Base-by-base conservation (phyloP, 1,140 invertebrate species). In the Caerostris darwini region DNA sequence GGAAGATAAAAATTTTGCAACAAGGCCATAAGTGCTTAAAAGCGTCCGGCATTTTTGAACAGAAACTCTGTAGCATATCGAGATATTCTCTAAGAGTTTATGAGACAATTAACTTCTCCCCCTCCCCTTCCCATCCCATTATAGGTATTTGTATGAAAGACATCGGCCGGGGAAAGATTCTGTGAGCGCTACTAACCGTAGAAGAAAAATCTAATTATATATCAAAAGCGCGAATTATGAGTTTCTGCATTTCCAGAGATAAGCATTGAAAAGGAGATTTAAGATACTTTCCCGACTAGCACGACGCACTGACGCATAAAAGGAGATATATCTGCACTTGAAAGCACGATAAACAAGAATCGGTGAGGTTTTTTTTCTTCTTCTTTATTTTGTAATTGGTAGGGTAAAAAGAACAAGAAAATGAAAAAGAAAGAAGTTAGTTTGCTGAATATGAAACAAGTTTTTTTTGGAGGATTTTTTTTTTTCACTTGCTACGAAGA, bases 181-280 rank as follows among this genome's bases (percentile, higher is more conserved):
- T 14, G 14, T 10, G 12, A 64, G 61, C 4, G 5, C 17, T 17
- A 14, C 12, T 14, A 53, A 1, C 71, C 34, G 10, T 77, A 53
- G 71, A 77, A 77, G 71, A 77, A 77, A 34, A 77, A 77, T 53
- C 71, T 77, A 77, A 77, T 77, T 77, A 77, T 34, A 34, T 77
- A 77, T 77, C 71, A 77, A 77, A 77, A 77, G 71, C 14, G 71
- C 71, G 71, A 77, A 53, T 77, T 77, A 77, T 77, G 71, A 77
- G 71, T 77, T 77, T 34, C 71, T 77, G 71, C 12, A 77, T 77
- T 77, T 12, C 12, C 4, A 5, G 71, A 77, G 71, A 77, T 77
- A 77, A 77, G 71, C 10, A 77, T 19, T 53, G 71, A 77, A 77
- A 34, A 12, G 34, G 71, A 77, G 71, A 77, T 77, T 53, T 77